These are phyloP conservation scores for Drosophila mauritiana DNA, from an alignment of 1,140 invertebrate species.

Conservation along the genomic window DNA sequence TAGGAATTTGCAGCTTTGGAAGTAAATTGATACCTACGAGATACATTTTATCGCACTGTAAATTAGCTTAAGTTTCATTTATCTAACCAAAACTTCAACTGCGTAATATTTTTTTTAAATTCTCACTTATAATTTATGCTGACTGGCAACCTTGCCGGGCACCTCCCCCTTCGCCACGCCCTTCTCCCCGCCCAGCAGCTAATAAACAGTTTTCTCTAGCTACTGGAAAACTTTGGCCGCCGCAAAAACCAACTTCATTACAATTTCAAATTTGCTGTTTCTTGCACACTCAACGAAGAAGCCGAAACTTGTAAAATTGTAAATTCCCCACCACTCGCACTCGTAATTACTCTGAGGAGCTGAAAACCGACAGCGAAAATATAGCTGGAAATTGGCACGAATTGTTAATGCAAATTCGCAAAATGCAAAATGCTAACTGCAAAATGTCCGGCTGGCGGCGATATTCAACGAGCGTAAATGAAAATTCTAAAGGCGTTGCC, in stretches of 20 bases:
- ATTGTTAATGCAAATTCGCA: conserved; percentile 61
- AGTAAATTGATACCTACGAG: too few relatives aligned
- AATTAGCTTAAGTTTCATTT: not conserved
- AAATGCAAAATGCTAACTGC: conserved; percentile 37
- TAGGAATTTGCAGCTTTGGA: not conserved
- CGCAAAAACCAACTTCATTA: conserved; percentile 63
- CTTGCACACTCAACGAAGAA: conserved; percentile 46
- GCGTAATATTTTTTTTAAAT: conserved; percentile 15
- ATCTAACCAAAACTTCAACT: not conserved
- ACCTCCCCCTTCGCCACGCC: not conserved
- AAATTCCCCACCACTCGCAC: conserved; percentile 31
- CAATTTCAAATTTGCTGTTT: conserved; percentile 67
- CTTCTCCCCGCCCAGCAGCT: conserved; percentile 11
- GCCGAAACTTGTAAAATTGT: conserved; percentile 40
- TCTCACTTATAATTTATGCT: conserved; percentile 17
- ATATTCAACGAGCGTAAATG: conserved; percentile 22
- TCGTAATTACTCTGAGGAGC: conserved; percentile 54
- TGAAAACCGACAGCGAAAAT: conserved; percentile 28
- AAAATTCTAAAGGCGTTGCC: conserved; percentile 36
- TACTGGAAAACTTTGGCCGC: conserved; percentile 45
- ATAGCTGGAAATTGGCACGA: conserved; percentile 49
- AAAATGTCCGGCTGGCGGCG: conserved; percentile 21
- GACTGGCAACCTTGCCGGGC: conserved; percentile 10
- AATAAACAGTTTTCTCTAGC: conserved; percentile 64
- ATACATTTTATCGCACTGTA: not conserved